A percentile compares a stretch with the other conserved stretches of the same genome.
Conservation (phyloP, 30 jellyfish, hydroid and myxozoan species). For the Hydractinia echinata region DNA sequence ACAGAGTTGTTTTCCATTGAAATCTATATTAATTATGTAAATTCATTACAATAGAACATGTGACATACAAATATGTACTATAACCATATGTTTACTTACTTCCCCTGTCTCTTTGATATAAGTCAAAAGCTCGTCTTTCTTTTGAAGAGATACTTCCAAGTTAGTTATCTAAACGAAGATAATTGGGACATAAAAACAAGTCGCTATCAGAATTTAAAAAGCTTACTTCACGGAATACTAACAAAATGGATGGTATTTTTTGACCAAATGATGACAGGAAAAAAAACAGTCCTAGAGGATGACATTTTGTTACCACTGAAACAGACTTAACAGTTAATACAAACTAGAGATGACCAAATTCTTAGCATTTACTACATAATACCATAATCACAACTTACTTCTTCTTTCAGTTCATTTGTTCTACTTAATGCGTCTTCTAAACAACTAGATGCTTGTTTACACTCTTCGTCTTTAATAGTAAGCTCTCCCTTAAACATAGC, state of each 20-base stretch:
- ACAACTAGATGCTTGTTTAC: conserved; percentile 60
- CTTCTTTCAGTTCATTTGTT: conserved; percentile 70
- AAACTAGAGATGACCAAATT: too few relatives aligned
- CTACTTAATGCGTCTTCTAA: conserved; percentile 77
- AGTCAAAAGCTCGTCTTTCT: conserved; percentile 53
- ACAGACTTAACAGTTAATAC: too few relatives aligned
- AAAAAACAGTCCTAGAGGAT: too few relatives aligned
- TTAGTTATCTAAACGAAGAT: conserved; percentile 51
- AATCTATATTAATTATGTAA: background rate
- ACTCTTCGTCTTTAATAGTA: conserved; percentile 75
- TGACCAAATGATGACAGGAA: too few relatives aligned
- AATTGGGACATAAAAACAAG: background rate
- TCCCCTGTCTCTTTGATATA: conserved; percentile 55
- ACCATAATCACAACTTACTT: conserved; percentile 26
- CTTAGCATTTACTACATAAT: too few relatives aligned
- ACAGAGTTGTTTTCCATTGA: background rate
- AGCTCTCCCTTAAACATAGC: conserved; percentile 53
- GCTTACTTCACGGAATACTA: background rate
- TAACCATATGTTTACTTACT: background rate
- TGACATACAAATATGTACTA: background rate
- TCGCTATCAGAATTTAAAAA: background rate
- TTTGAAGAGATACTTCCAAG: conserved; percentile 53
- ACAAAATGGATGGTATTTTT: too few relatives aligned
- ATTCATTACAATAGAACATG: background rate
- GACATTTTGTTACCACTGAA: too few relatives aligned